A percentile compares a stretch with the other conserved stretches of the same genome.
phyloP scores from a whole-genome alignment of 1,140 invertebrate species.

The Heliothis subflexa region DNA sequence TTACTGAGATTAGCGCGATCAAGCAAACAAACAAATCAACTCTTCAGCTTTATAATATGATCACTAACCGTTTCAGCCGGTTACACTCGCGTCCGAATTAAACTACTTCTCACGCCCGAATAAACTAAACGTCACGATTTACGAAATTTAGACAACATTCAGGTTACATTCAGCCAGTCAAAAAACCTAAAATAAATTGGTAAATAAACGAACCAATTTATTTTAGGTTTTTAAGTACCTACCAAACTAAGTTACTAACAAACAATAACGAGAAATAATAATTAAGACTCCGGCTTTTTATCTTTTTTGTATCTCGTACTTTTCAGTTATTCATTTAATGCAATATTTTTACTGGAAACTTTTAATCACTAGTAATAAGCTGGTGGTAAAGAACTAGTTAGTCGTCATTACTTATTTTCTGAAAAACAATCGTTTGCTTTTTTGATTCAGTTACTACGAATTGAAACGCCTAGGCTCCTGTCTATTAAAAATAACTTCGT shows the following conservation, averaged over 20 bases:
- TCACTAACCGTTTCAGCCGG: no score
- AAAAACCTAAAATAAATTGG: no score
- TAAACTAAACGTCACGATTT: no score
- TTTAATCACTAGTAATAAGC: constrained; percentile 24
- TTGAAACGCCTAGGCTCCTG: constrained; percentile 35
- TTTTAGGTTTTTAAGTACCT: background rate
- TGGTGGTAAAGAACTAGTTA: constrained; percentile 36
- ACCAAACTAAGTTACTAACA: background rate
- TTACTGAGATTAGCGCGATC: no score
- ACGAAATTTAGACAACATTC: no score
- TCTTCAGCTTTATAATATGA: no score
- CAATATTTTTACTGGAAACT: constrained; percentile 39
- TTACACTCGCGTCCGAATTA: no score
- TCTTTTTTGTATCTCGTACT: constrained; percentile 3
- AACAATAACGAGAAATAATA: constrained; percentile 20
- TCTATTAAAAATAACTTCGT: constrained; percentile 56
- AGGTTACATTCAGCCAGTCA: no score
- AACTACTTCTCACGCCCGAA: no score
- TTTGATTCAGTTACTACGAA: constrained; percentile 40
- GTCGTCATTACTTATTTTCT: constrained; percentile 24
- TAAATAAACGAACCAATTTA: no score
- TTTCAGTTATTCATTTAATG: constrained; percentile 38
- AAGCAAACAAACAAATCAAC: no score
- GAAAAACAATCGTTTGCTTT: constrained; percentile 41
- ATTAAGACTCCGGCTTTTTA: background rate